phyloP scores from a whole-genome alignment of 2,888 invertebrate genomes.

The Osedax frankpressi region DNA sequence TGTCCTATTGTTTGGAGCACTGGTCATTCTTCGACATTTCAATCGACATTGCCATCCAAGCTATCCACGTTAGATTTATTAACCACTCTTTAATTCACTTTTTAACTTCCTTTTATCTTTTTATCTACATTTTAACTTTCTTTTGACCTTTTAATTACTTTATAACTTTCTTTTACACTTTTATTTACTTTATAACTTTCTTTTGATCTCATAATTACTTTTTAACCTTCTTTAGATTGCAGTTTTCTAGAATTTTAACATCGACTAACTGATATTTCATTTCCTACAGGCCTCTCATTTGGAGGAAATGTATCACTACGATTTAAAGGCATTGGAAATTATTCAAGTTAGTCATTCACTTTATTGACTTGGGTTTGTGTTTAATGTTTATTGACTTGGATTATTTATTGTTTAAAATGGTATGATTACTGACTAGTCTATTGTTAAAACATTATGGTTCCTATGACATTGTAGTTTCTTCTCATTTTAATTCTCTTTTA shows the following conservation, averaged over 20 bases:
- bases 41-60: slow-evolving; percentile 20
- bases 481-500: no score
- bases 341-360: no score
- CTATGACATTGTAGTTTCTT: no score
- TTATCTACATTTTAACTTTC: neutral
- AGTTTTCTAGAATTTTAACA: no score
- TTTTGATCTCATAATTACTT: neutral
- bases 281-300: neutral
- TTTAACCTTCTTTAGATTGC: neutral
- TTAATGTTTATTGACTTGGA: no score
- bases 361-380: no score
- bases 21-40: slow-evolving; percentile 40
- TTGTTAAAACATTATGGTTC: no score
- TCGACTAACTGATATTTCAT: neutral
- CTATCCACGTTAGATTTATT: slow-evolving; percentile 21
- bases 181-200: neutral
- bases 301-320: neutral
- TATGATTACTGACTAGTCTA: no score
- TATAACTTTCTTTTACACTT: neutral
- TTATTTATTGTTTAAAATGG: no score
- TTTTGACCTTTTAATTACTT: slow-evolving; percentile 23
- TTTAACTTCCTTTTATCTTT: neutral
- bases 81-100: neutral
- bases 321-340: neutral
- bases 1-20: slow-evolving; percentile 43